Base-by-base conservation (phyloP, 2,797 vertebrate genomes). In the Sebastes trivittatus region DNA sequence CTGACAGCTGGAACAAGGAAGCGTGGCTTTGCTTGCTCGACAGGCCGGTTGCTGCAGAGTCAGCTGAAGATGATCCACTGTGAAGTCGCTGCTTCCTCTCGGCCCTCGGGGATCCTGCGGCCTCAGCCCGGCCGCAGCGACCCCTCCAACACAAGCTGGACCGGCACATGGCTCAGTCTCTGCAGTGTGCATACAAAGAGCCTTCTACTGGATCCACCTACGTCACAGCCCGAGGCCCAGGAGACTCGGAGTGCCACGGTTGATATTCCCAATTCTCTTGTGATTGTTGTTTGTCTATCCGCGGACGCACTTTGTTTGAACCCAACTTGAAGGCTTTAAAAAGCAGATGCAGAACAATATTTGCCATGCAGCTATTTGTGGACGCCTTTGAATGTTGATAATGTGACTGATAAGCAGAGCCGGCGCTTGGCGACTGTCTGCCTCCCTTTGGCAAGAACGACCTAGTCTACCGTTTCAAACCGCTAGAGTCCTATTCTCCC, bases 1-100 rank as follows among this genome's bases (percentile, higher is more conserved):
- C 82, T 81, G 87, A 89, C 91, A 88, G 85, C 80, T 74, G 75
- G 64, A 60, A 32, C 2, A 6, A 72, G 55, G 62, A 76, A 67
- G 69, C 20, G 62, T 11, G 54, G 11, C 81, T 69, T 49, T 32
- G 68, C 77, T 49, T 9, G 54, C 54, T 54, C n/a, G 67, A 20
- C 66, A 38, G 75, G 56, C 38, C 23, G 62, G 6, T 29, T 10
- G 55, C 75, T 82, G 87, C 84, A 77, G 78, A n/a, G 68, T 89
- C 90, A 89, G 90, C 84, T 86, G 77, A 92, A 93, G 89, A 91
- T 71, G 87, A 89, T 84, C 84, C 77, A n/a, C 49, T 70, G 78
- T 68, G 90, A 91, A 84, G 85, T 66, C 22, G 20, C 38, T 6
- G 69, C 83, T 81, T 87, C 81, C 81, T 77, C 58, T 49, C 49